Conservation (phyloP, 2,797 vertebrate genomes). For the Enteromius viviparus region DNA sequence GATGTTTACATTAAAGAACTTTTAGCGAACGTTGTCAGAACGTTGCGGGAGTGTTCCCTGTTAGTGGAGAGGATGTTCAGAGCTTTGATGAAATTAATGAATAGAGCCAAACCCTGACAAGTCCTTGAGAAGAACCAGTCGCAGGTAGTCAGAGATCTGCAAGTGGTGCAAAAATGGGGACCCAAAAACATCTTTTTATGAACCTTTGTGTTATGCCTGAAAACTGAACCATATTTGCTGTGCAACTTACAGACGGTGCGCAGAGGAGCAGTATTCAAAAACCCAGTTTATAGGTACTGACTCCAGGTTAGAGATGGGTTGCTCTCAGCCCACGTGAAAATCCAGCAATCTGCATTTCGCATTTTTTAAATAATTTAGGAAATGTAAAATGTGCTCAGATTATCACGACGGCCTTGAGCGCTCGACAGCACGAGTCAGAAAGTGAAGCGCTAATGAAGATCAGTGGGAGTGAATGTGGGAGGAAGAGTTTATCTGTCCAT, state of each 20-base stretch:
- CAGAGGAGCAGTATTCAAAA: not conserved
- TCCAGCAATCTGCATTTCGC: not conserved
- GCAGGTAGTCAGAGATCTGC: not conserved
- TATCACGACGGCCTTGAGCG: not conserved
- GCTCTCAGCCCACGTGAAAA: not conserved
- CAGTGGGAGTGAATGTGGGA: constrained; percentile 1
- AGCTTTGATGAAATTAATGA: not conserved
- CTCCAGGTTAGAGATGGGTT: not conserved
- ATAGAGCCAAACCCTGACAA: not conserved
- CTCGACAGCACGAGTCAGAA: not conserved
- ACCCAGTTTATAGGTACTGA: not conserved
- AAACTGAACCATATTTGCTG: not conserved
- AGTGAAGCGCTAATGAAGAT: constrained; percentile 16
- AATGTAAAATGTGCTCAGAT: not conserved
- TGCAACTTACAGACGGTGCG: not conserved
- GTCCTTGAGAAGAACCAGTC: not conserved
- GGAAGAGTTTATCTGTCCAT: constrained; percentile 38
- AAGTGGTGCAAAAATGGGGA: not conserved
- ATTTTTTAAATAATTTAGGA: constrained; percentile 13
- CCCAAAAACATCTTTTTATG: constrained; percentile 7
- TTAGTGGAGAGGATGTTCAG: not conserved
- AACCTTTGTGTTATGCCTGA: not conserved
- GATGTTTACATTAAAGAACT: not conserved
- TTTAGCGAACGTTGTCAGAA: not conserved
- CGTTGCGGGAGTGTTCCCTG: not conserved